Evolutionary conservation across 2,797 vertebrate species (phyloP).

Genomic region (Myotis daubentonii): DNA sequence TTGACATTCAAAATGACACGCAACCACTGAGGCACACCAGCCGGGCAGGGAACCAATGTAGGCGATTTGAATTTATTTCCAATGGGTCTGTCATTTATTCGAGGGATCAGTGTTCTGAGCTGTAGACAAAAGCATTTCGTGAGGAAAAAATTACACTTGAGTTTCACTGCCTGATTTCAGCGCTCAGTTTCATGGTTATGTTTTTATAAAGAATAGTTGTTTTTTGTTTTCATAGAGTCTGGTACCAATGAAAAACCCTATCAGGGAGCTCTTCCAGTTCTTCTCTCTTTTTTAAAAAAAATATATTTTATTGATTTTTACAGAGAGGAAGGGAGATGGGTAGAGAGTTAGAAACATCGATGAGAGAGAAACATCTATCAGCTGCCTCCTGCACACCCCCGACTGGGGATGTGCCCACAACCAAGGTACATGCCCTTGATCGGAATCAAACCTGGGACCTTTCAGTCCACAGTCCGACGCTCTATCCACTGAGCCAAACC

Average conservation of each 20-base stretch:
- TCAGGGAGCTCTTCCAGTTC: neutral
- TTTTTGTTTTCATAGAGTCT: constrained; percentile 33
- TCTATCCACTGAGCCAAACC: too few species aligned
- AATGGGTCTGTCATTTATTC: constrained; percentile 34
- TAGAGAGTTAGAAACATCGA: too few species aligned
- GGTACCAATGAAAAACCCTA: neutral
- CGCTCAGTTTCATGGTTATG: neutral
- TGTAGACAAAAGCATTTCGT: constrained; percentile 43
- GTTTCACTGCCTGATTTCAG: neutral
- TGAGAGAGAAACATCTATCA: too few species aligned
- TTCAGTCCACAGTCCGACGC: too few species aligned
- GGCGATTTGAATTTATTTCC: constrained; percentile 63
- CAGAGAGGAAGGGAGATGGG: too few species aligned
- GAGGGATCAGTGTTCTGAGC: constrained; percentile 6
- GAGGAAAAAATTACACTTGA: neutral
- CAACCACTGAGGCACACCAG: too few species aligned
- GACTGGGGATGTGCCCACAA: too few species aligned
- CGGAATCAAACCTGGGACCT: too few species aligned
- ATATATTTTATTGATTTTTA: too few species aligned
- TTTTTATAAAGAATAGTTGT: constrained; percentile 19
- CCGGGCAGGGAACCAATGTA: neutral
- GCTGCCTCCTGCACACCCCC: too few species aligned
- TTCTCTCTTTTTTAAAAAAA: neutral
- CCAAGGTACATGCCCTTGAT: too few species aligned
- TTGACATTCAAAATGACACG: too few species aligned